phyloP scores from a whole-genome alignment of 2,113 vertebrate species.

The Phalacrocorax carbo region DNA sequence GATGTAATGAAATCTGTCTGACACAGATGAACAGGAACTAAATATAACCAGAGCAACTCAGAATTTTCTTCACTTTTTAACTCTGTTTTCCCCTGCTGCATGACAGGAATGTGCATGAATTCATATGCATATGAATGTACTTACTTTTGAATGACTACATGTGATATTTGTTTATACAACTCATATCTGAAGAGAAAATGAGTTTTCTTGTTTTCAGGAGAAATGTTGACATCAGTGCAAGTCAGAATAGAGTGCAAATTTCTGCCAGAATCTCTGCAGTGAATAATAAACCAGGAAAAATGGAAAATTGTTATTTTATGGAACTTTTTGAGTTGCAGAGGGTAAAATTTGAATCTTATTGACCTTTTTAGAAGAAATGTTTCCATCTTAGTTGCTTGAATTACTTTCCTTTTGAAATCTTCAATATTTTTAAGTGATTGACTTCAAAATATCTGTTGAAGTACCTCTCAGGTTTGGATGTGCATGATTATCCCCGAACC shows the following conservation, averaged over 20 bases:
- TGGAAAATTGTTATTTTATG: no score
- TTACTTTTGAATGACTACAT: not conserved
- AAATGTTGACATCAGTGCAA: not conserved
- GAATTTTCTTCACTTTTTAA: not conserved
- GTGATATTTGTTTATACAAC: not conserved
- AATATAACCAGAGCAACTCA: not conserved
- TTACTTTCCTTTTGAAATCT: not conserved
- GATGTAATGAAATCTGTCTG: not conserved
- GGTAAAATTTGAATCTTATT: not conserved
- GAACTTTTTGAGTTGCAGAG: not conserved
- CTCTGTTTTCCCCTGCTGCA: no score
- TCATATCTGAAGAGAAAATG: not conserved
- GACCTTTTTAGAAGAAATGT: not conserved
- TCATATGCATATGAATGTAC: not conserved
- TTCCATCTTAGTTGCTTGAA: not conserved
- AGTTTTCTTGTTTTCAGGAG: not conserved
- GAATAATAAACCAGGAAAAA: not conserved
- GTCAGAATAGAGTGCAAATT: not conserved
- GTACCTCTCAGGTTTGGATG: rapidly evolving
- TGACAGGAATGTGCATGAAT: no score
- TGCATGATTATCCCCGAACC: not conserved
- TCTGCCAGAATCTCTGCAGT: not conserved
- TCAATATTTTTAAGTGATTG: not conserved
- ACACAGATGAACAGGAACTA: not conserved
- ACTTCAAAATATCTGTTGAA: not conserved